Conservation (phyloP, 2,113 vertebrate genomes). For the Monarcha castaneiventris region DNA sequence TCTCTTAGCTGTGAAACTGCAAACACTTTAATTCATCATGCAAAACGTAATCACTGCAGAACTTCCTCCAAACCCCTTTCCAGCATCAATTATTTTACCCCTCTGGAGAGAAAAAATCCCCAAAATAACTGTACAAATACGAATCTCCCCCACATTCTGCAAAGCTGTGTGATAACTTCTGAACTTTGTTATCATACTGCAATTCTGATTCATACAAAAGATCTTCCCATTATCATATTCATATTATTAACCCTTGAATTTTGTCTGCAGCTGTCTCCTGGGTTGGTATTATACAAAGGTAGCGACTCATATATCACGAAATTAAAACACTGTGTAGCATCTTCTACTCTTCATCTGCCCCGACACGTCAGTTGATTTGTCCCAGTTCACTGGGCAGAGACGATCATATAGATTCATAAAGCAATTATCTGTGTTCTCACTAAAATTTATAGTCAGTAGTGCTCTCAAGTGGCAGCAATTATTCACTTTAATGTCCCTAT, state of each 20-base stretch:
- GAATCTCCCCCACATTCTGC: neutral
- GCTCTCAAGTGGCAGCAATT: conserved; percentile 7
- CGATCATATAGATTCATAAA: conserved; percentile 4
- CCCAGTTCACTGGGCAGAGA: conserved; percentile 24
- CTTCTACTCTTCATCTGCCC: neutral
- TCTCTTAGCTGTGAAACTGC: neutral
- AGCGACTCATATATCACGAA: neutral
- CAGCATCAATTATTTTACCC: neutral
- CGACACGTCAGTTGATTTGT: neutral
- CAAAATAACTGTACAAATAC: neutral
- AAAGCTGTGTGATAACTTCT: neutral
- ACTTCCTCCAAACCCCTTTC: neutral
- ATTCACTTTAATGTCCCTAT: conserved; percentile 35
- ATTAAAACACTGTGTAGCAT: neutral
- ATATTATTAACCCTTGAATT: neutral
- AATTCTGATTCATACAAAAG: neutral
- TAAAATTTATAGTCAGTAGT: conserved; percentile 22
- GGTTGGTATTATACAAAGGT: neutral
- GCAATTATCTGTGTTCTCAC: conserved; percentile 28
- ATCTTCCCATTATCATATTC: neutral
- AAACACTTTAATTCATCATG: neutral
- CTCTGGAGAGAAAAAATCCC: neutral
- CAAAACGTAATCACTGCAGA: neutral
- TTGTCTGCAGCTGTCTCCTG: neutral
- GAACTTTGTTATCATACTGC: neutral